Base-by-base conservation (phyloP, 1,140 invertebrate species). In the Drosophila watanabei region DNA sequence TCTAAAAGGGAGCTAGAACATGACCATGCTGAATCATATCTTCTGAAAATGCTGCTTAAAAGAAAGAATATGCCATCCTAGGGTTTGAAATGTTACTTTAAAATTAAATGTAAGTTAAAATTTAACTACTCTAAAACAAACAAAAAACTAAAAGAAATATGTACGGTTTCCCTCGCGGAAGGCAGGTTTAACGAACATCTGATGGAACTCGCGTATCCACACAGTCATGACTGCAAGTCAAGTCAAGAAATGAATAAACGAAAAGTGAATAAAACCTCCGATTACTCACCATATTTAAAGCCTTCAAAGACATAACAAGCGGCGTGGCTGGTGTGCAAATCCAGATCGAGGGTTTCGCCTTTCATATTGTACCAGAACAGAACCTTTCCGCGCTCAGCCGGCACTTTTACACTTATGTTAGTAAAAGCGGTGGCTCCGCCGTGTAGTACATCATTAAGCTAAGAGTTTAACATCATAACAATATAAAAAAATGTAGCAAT, bases 361-460 rank as follows among this genome's bases (percentile, higher is more conserved):
- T 28, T n/a, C 5, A 87, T 28, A 54, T 70, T 82, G 14, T 66
- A 45, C 71, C 71, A 87, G 7, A 66, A 41, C 0, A 87, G 13
- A 1, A 39, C 71, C 30, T 80, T 82, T 18, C 83, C 83, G 5
- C 30, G 49, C 32, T 77, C 60, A 0, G 83, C 58, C 0, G 59
- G 20, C 0, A 87, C 71, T 32, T 32, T 63, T 2, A 80, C 6
- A 7, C 54, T 6, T 5, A 73, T 1, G 0, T 2, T 0, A 2
- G 51, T 24, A 56, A 87, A 87, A 1, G 33, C 33, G 0, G 83
- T 87, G n/a, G 35, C 46, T 0, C 83, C 83, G 1, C 84, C 83
- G 4, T 57, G 61, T 0, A 37, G 13, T 1, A 61, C 80, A 66
- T 87, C 57, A 52, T 63, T 88, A 0, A 87, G 63, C 83, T 87